These are phyloP conservation scores for Calidris pugnax DNA, from an alignment of 2,113 vertebrate genomes.

Conservation along the genomic window DNA sequence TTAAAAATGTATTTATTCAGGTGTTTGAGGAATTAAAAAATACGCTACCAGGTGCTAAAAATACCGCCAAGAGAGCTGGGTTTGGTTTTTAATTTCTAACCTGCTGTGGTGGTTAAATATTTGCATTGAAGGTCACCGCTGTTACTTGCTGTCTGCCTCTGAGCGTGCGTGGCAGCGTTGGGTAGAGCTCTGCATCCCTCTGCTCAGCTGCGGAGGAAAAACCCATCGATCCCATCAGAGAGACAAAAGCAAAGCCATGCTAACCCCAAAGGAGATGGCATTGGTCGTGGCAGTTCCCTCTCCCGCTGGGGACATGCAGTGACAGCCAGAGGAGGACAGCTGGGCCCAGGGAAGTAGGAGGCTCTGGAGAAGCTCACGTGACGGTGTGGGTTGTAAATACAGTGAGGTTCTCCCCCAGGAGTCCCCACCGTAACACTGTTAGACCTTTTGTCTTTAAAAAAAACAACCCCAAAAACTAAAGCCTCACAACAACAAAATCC, in stretches of 20 bases:
- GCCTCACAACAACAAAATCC: too few species aligned
- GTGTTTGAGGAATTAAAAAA: constrained; percentile 1
- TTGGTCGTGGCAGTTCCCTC: not conserved
- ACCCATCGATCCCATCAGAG: not conserved
- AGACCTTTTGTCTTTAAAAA: not conserved
- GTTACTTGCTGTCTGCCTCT: not conserved
- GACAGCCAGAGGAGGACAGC: not conserved
- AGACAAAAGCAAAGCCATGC: not conserved
- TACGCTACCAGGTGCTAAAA: not conserved
- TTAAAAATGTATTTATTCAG: constrained; percentile 21
- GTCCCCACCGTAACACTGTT: not conserved
- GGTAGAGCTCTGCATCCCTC: not conserved
- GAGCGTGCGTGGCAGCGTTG: not conserved
- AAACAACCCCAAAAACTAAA: not conserved
- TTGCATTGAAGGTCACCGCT: constrained; percentile 30
- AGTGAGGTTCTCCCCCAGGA: not conserved
- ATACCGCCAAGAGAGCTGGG: not conserved
- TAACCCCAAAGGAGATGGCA: not conserved
- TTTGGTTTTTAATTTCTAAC: constrained; percentile 23
- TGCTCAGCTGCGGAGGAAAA: not conserved
- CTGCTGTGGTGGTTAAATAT: constrained; percentile 24
- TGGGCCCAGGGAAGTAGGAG: not conserved
- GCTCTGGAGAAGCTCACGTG: not conserved
- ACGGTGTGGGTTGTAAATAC: not conserved
- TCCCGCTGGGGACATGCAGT: accelerated